Evolutionary conservation across 2,888 invertebrate genomes (phyloP).

Genomic region (Phymatocera aterrima): DNA sequence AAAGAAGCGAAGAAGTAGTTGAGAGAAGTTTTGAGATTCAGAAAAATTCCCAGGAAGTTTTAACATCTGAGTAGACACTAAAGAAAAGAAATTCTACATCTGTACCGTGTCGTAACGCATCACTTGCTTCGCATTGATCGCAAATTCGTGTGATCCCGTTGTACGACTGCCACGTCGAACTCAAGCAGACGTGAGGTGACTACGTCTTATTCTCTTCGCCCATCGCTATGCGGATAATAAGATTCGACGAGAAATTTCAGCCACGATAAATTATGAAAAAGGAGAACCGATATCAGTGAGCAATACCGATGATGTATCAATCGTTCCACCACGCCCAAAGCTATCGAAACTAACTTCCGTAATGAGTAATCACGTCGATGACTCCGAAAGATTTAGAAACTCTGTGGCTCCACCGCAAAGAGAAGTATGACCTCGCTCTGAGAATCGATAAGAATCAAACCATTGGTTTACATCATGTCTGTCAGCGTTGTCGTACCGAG

Average conservation of each 20-base stretch:
- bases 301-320: slow-evolving; percentile 8
- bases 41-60: slow-evolving; percentile 9
- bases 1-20: background rate
- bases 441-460: slow-evolving; percentile 9
- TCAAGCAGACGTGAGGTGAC: slow-evolving; percentile 4
- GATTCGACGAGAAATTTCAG: background rate
- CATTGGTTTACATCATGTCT: background rate
- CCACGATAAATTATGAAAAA: background rate
- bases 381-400: slow-evolving; percentile 5
- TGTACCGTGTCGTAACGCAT: background rate
- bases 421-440: slow-evolving; percentile 9
- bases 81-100: background rate
- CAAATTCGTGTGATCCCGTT: slow-evolving; percentile 2
- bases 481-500: background rate
- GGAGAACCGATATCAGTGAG: background rate
- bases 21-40: background rate
- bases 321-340: background rate
- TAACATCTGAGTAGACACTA: background rate
- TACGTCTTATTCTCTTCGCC: background rate
- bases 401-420: background rate
- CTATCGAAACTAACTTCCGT: slow-evolving; percentile 15
- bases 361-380: slow-evolving; percentile 12
- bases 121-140: slow-evolving; percentile 14
- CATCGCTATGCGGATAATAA: background rate
- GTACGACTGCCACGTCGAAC: background rate